Conservation (phyloP, 1,140 invertebrate species). For the Pogonomyrmex barbatus region DNA sequence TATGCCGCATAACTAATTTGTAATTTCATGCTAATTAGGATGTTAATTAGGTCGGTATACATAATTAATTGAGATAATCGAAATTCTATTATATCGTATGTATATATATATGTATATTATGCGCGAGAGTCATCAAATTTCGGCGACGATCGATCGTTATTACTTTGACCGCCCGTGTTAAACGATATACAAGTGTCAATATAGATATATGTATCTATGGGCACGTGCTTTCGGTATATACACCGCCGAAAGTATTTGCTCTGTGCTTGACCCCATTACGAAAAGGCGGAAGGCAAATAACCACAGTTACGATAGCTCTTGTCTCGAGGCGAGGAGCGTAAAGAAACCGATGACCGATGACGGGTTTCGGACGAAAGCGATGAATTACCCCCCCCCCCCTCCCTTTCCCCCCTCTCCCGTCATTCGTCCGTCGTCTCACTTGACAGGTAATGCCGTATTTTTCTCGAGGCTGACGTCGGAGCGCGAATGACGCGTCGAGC, state of each 20-base stretch:
- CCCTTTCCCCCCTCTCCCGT: too few species aligned
- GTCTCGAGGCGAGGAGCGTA: constrained; percentile 6
- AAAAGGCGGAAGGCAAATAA: constrained; percentile 8
- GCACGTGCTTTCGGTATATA: not conserved
- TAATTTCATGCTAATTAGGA: not conserved
- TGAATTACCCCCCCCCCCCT: not conserved
- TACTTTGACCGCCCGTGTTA: not conserved
- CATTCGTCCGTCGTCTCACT: not conserved
- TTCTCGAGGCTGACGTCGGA: not conserved
- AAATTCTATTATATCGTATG: not conserved
- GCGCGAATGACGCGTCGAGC: too few species aligned
- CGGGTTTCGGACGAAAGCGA: constrained; percentile 7
- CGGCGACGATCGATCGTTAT: not conserved
- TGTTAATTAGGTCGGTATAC: not conserved
- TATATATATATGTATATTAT: constrained; percentile 4
- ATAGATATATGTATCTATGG: not conserved
- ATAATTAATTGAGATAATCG: constrained; percentile 7
- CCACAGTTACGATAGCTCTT: constrained; percentile 6
- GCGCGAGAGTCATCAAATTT: constrained; percentile 6
- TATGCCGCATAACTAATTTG: not conserved
- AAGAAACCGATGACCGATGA: constrained; percentile 19
- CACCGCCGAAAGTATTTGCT: constrained; percentile 26
- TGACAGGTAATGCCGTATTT: not conserved
- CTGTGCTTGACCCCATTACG: constrained; percentile 48
- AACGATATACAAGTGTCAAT: not conserved